A percentile compares a stretch with the other conserved stretches of the same genome.
phyloP scores from a whole-genome alignment of 2,113 vertebrate species.

The Neodon shergylaensis region DNA sequence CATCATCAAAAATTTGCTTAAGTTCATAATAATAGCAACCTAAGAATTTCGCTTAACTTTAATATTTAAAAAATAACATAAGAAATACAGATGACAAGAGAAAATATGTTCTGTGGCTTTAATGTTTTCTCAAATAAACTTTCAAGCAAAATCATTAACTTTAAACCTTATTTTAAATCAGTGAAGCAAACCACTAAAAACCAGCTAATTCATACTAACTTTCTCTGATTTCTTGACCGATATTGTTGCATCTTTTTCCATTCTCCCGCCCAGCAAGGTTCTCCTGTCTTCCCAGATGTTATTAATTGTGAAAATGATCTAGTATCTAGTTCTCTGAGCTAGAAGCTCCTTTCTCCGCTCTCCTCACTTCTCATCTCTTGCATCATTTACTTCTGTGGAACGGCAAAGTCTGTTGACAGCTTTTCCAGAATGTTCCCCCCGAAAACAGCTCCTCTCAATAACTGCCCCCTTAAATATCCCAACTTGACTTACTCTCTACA shows the following conservation, averaged over 20 bases:
- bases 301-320: not conserved
- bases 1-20: not conserved
- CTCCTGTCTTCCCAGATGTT: not conserved
- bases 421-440: not conserved
- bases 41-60: not conserved
- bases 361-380: not conserved
- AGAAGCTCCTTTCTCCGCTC: not conserved
- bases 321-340: not conserved
- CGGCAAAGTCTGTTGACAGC: not conserved
- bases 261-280: not conserved
- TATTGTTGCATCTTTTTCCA: not conserved
- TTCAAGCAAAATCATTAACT: not conserved
- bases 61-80: not conserved
- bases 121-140: not conserved
- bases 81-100: not conserved
- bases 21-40: not conserved
- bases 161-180: not conserved
- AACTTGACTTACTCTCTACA: not conserved
- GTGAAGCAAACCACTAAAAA: not conserved
- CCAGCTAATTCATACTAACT: not conserved
- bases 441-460: not conserved
- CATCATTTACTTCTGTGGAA: not conserved
- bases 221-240: not conserved
- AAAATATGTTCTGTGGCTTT: not conserved
- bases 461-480: not conserved